A percentile compares a stretch with the other conserved stretches of the same genome.
phyloP scores from a whole-genome alignment of 2,888 invertebrate genomes.

The Stramonita haemastoma region DNA sequence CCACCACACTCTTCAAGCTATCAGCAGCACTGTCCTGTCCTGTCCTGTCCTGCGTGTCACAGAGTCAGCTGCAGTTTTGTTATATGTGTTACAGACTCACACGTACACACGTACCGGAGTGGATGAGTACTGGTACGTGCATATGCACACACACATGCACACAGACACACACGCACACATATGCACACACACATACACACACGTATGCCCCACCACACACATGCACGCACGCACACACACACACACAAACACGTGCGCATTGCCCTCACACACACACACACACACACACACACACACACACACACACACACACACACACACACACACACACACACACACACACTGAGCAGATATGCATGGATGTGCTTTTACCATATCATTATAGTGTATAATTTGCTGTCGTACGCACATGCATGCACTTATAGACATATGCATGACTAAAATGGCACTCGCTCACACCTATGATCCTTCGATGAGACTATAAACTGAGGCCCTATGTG shows the following conservation, averaged over 20 bases:
- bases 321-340: not conserved
- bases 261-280: not conserved
- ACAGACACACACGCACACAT: not conserved
- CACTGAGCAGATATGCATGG: no score
- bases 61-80: no score
- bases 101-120: not conserved
- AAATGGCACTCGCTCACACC: no score
- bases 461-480: no score
- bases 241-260: not conserved
- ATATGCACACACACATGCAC: constrained; percentile 14
- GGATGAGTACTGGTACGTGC: not conserved
- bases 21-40: no score
- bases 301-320: not conserved
- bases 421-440: no score
- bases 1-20: no score
- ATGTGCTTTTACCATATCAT: no score
- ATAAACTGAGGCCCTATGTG: no score
- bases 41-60: no score
- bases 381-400: no score
- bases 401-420: no score
- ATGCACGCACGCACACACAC: not conserved
- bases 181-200: not conserved
- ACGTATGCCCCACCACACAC: not conserved
- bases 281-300: not conserved
- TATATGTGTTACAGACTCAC: not conserved